Evolutionary conservation across 2,797 vertebrate genomes (phyloP).

Genomic region (Arnoldichthys spilopterus): DNA sequence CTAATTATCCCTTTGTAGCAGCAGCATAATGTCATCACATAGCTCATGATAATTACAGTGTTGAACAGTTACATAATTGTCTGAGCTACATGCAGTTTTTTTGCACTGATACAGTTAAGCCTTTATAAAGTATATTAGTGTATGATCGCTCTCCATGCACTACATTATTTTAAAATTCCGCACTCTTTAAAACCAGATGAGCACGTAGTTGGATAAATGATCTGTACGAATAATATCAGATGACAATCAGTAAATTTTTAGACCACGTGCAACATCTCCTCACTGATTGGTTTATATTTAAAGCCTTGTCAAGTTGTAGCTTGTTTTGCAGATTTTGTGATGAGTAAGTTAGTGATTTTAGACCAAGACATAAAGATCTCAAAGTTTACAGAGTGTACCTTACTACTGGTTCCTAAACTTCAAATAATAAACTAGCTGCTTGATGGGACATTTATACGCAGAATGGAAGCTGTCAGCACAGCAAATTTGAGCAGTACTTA

Average conservation of each 20-base stretch:
- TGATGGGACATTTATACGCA: neutral
- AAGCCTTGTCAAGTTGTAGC: neutral
- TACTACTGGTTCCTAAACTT: neutral
- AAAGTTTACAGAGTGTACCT: neutral
- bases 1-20: conserved; percentile 42
- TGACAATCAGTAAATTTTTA: neutral
- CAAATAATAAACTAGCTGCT: neutral
- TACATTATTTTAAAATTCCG: neutral
- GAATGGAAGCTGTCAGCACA: too few relatives aligned
- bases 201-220: neutral
- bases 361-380: neutral
- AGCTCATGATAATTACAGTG: conserved; percentile 39
- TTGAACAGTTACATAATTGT: conserved; percentile 35
- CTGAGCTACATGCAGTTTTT: neutral
- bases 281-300: neutral
- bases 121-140: neutral
- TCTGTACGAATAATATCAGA: neutral
- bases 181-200: neutral
- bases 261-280: too few relatives aligned
- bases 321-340: neutral
- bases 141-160: neutral
- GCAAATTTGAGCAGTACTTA: too few relatives aligned
- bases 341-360: neutral
- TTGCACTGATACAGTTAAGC: neutral
- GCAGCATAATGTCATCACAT: conserved; percentile 40